Conservation (phyloP, 2,113 vertebrate species). For the Corydoras sp. region DNA sequence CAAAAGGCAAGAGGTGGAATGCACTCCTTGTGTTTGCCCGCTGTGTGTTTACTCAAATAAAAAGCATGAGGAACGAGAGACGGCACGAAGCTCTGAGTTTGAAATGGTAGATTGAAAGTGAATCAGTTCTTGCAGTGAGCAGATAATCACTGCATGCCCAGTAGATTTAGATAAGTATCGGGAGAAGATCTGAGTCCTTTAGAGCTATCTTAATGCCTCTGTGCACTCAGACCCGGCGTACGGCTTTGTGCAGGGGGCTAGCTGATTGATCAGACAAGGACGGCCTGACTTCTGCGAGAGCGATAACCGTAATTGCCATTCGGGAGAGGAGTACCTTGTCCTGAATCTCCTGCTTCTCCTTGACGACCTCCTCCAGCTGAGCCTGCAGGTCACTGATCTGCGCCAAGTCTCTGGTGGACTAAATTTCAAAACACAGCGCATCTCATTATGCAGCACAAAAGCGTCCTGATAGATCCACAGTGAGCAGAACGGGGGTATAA, state of each 20-base stretch:
- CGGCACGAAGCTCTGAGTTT: slow-evolving; percentile 50
- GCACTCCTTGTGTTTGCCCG: no score
- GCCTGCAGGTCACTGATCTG: slow-evolving; percentile 95
- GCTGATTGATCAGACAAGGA: neutral
- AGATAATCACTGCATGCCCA: slow-evolving; percentile 62
- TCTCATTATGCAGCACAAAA: neutral
- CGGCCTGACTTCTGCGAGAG: neutral
- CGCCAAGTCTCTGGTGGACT: slow-evolving; percentile 88
- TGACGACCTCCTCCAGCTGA: slow-evolving; percentile 86
- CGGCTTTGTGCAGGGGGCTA: neutral
- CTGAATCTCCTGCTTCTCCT: slow-evolving; percentile 94
- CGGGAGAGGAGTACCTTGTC: slow-evolving; percentile 78
- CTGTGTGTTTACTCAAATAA: no score
- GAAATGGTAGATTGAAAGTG: slow-evolving; percentile 42
- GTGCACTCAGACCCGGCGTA: neutral
- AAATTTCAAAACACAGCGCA: slow-evolving; percentile 9
- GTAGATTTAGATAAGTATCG: slow-evolving; percentile 56
- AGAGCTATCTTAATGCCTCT: slow-evolving; percentile 8
- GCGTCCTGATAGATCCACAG: neutral
- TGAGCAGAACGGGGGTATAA: neutral
- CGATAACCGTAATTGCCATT: neutral
- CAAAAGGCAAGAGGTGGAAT: no score
- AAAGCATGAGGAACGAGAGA: neutral
- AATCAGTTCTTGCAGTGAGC: slow-evolving; percentile 43
- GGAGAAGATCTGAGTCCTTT: slow-evolving; percentile 7